Base-by-base conservation (phyloP, 2,797 vertebrate species). In the Hyperoplus immaculatus region DNA sequence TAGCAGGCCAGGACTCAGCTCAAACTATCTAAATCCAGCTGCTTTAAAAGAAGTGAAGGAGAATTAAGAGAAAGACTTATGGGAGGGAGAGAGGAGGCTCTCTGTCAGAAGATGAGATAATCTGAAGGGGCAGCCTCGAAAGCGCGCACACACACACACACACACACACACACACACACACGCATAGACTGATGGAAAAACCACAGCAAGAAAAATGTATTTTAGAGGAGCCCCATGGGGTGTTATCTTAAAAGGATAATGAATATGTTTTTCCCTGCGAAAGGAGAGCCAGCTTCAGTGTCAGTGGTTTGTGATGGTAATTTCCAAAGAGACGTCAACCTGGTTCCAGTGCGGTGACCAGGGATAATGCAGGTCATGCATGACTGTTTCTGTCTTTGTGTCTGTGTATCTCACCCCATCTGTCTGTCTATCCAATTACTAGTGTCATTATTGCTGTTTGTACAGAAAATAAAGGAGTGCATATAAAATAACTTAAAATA, bases 71-170 rank as follows among this genome's bases (percentile, higher is more conserved):
- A 74, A 90, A 89, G 29, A 86, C 42, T 77, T 68, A 74, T 67
- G 66, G 80, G 80, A 84, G 82, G 78, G 80, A 87, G 69, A 62
- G 71, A 73, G 79, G 83, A 85, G 81, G 61, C 73, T 74, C 56
- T 86, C 85, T 88, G 78, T 90, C 80, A 85, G 78, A 78, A 66
- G 81, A 93, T 87, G 88, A 92, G 88, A 87, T 93, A 86, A 94
- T 94, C 79, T 89, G 55, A 77, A 47, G 16, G 69, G 68, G 64
- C 73, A 75, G 76, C 21, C 53, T 74, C 36, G 5, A 21, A 18
- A 29, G 29, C 29, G 29, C 29, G 29, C 67, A 67, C 57, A 71
- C 77, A 74, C 60, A 55, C 21, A 55, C 60, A 62, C 50, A 69
- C 77, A 62, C 46, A 60, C 68, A 55, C 53, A 77, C 61, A 39